Percentiles rank a stretch among this genome's conserved stretches.
Conservation (phyloP, 2,888 invertebrate species). For the Drosophila picticornis region DNA sequence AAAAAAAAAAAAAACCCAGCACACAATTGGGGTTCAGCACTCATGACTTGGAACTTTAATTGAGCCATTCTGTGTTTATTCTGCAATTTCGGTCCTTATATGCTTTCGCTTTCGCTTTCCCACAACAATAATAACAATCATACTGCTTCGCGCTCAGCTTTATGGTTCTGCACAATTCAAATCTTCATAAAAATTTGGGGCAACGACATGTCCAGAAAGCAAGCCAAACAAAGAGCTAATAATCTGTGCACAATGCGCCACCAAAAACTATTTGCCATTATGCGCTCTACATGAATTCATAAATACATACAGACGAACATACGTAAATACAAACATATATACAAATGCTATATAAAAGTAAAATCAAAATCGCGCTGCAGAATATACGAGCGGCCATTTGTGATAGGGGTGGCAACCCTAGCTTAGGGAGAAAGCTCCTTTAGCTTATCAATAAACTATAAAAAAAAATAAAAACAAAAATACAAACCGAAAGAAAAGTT, state of each 20-base stretch:
- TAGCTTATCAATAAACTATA: slow-evolving; percentile 79
- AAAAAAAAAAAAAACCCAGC: background rate
- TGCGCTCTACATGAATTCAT: slow-evolving; percentile 10
- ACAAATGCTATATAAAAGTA: slow-evolving; percentile 47
- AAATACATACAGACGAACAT: slow-evolving; percentile 7
- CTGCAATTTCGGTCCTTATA: slow-evolving; percentile 70
- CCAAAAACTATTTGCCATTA: slow-evolving; percentile 63
- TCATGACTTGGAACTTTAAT: slow-evolving; percentile 61
- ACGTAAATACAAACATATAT: background rate
- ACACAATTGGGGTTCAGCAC: slow-evolving; percentile 22
- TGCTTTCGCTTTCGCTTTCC: slow-evolving; percentile 48
- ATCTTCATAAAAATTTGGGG: slow-evolving; percentile 72
- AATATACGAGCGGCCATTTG: slow-evolving; percentile 51
- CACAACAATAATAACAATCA: slow-evolving; percentile 72
- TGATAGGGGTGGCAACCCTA: slow-evolving; percentile 54
- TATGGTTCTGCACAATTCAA: slow-evolving; percentile 64
- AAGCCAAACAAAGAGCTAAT: slow-evolving; percentile 56
- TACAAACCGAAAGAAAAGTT: slow-evolving; percentile 31
- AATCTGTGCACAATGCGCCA: slow-evolving; percentile 30
- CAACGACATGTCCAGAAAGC: slow-evolving; percentile 67
- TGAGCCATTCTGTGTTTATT: slow-evolving; percentile 71
- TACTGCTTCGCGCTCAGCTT: slow-evolving; percentile 48
- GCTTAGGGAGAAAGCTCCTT: slow-evolving; percentile 48
- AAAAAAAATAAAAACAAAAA: slow-evolving; percentile 42
- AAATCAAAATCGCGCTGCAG: slow-evolving; percentile 55